These are phyloP conservation scores for Syrista parreyssii DNA, from an alignment of 2,888 invertebrate genomes.

Conservation along the genomic window DNA sequence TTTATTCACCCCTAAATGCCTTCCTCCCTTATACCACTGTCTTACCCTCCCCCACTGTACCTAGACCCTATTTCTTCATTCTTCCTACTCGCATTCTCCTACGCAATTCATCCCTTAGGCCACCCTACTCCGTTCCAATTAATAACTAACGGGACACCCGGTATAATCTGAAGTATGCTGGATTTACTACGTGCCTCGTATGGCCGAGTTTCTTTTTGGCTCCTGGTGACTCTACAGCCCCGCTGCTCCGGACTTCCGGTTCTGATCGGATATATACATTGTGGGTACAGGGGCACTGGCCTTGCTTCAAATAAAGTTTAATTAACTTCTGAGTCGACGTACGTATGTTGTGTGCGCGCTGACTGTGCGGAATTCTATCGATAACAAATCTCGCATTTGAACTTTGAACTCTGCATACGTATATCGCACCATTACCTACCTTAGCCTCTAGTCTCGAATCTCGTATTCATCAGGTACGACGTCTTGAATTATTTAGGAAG, in stretches of 20 bases:
- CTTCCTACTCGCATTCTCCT: neutral
- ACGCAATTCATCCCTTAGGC: neutral
- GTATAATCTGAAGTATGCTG: neutral
- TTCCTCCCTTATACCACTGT: neutral
- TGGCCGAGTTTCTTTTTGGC: neutral
- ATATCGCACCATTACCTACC: neutral
- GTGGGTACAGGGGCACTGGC: neutral
- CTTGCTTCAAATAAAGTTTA: neutral
- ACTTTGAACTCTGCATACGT: neutral
- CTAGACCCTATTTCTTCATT: neutral
- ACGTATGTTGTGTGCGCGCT: neutral
- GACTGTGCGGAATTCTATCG: neutral
- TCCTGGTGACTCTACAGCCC: neutral
- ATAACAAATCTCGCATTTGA: neutral
- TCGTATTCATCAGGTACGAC: neutral
- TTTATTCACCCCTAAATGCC: neutral
- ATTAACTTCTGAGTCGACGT: neutral
- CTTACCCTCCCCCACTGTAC: neutral
- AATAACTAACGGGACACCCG: neutral
- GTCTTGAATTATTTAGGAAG: neutral
- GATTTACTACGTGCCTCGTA: neutral
- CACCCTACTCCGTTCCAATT: neutral
- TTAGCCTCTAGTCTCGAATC: neutral
- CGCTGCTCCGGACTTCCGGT: neutral
- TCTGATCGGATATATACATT: neutral